A percentile compares a stretch with the other conserved stretches of the same genome.
Conservation (phyloP, 2,888 invertebrate genomes). For the Meghimatium bilineatum region DNA sequence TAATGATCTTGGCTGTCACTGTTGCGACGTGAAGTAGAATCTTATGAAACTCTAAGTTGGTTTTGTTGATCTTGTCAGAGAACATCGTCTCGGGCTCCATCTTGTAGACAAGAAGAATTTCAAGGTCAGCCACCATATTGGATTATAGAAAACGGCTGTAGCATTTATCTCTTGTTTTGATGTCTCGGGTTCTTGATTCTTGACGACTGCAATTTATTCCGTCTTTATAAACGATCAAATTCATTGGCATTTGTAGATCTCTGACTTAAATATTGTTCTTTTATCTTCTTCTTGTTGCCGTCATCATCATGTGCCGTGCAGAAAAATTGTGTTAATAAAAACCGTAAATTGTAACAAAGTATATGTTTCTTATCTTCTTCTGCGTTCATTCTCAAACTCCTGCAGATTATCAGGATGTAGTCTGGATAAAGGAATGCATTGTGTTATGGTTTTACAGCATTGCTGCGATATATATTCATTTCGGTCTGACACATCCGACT, state of each 20-base stretch:
- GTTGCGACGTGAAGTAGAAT: conserved; percentile 11
- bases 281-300: too few relatives aligned
- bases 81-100: not conserved
- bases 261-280: too few relatives aligned
- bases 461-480: too few relatives aligned
- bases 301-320: too few relatives aligned
- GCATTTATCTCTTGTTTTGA: not conserved
- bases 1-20: conserved; percentile 6
- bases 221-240: not conserved
- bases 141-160: not conserved
- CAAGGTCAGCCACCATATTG: not conserved
- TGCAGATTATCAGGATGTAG: too few relatives aligned
- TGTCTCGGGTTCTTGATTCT: not conserved
- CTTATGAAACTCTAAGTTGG: not conserved
- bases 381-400: too few relatives aligned
- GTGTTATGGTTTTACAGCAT: too few relatives aligned
- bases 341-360: too few relatives aligned
- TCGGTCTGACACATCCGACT: too few relatives aligned
- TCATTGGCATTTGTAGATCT: not conserved
- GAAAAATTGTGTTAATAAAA: too few relatives aligned
- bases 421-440: too few relatives aligned
- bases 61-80: not conserved
- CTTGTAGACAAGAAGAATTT: not conserved
- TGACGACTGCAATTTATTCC: not conserved
- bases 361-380: too few relatives aligned